Evolutionary conservation across 2,888 invertebrate genomes (phyloP).

Genomic region (Scaptomyza polygonia): DNA sequence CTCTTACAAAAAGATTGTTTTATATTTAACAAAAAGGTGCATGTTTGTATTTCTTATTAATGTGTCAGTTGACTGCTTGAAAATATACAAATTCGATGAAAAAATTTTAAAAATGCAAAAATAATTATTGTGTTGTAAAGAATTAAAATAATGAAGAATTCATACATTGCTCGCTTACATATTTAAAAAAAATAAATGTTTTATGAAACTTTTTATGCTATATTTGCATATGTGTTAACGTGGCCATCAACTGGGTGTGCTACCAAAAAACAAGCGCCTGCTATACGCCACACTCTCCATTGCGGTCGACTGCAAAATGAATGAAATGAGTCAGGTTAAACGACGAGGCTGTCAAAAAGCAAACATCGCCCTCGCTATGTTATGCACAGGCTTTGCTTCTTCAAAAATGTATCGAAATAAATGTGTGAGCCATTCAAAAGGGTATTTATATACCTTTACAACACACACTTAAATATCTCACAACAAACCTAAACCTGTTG

Average conservation of each 20-base stretch:
- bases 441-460: constrained; percentile 23
- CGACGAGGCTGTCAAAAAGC: constrained; percentile 41
- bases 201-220: not conserved
- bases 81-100: too few species aligned
- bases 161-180: too few species aligned
- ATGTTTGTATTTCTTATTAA: not conserved
- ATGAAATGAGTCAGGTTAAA: constrained; percentile 60
- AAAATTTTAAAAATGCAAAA: not conserved
- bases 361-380: constrained; percentile 22
- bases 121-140: too few species aligned
- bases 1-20: too few species aligned
- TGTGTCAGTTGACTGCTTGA: too few species aligned
- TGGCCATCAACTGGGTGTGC: not conserved
- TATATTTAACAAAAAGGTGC: not conserved
- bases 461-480: too few species aligned
- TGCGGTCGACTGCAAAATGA: constrained; percentile 37
- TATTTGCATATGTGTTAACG: not conserved
- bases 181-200: not conserved
- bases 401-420: constrained; percentile 57
- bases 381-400: constrained; percentile 27
- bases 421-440: constrained; percentile 25
- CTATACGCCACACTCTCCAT: constrained; percentile 12
- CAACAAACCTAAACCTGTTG: not conserved
- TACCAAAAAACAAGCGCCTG: constrained; percentile 13
- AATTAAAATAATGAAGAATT: too few species aligned